Percentiles rank a stretch among this genome's conserved stretches.
Conservation (phyloP, 1,140 invertebrate species). For the Pinna nobilis region DNA sequence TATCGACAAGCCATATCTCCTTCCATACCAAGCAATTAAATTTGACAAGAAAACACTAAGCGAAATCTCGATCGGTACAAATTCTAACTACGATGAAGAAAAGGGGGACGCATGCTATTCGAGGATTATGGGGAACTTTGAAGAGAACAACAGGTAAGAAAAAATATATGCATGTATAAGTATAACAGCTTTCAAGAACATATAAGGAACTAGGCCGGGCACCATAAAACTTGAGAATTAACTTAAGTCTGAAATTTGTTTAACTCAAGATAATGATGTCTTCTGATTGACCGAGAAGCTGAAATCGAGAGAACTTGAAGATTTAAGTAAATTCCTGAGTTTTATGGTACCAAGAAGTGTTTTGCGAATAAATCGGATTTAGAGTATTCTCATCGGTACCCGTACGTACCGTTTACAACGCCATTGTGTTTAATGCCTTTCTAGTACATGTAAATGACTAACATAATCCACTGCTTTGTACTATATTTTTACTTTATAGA, state of each 20-base stretch:
- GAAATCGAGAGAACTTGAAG: not conserved
- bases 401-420: not conserved
- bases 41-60: constrained; percentile 23
- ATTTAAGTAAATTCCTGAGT: not conserved
- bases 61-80: constrained; percentile 23
- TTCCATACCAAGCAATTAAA: constrained; percentile 40
- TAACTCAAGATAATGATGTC: not conserved
- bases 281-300: not conserved
- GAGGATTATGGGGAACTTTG: constrained; percentile 56
- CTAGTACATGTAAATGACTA: not conserved
- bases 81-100: constrained; percentile 55
- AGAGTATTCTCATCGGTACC: not conserved
- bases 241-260: no score
- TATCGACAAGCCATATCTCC: constrained; percentile 54
- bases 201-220: no score
- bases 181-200: no score
- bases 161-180: not conserved
- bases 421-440: not conserved
- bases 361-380: not conserved
- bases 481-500: constrained; percentile 28
- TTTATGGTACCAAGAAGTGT: not conserved
- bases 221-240: no score
- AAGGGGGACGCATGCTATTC: constrained; percentile 59
- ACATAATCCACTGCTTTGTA: not conserved
- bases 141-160: constrained; percentile 20